Percentiles rank a stretch among this genome's conserved stretches.
Evolutionary conservation across 2,888 invertebrate genomes (phyloP).

Genomic region (Erebia palarica): DNA sequence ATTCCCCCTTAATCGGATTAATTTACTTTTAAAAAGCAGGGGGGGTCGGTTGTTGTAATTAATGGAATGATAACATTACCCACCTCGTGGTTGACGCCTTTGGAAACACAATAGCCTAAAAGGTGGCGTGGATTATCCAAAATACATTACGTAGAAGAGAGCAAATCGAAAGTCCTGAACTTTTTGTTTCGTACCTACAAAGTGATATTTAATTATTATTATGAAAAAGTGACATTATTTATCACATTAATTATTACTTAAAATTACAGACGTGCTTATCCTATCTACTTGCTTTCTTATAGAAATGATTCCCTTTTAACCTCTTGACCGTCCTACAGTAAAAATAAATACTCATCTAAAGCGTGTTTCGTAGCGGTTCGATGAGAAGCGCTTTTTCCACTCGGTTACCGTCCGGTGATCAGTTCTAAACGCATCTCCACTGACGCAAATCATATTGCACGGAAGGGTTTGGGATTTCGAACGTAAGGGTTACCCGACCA

Average conservation of each 20-base stretch:
- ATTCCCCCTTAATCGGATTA: conserved; percentile 82
- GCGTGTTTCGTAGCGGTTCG: conserved; percentile 55
- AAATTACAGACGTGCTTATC: no score
- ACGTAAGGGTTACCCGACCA: conserved; percentile 54
- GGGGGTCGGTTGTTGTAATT: conserved; percentile 79
- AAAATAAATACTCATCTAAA: conserved; percentile 35
- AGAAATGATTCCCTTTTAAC: conserved; percentile 2
- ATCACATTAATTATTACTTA: no score
- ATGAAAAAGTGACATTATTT: no score
- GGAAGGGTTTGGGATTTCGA: conserved; percentile 76
- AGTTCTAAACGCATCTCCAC: conserved; percentile 78
- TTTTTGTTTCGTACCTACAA: not conserved
- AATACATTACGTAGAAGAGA: conserved; percentile 9
- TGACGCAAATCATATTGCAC: conserved; percentile 82
- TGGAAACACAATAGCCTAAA: conserved; percentile 56
- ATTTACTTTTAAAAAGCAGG: conserved; percentile 80
- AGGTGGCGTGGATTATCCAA: conserved; percentile 45
- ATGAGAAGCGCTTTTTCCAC: conserved; percentile 81
- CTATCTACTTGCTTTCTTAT: no score
- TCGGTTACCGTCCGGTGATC: conserved; percentile 81
- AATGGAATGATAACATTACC: conserved; percentile 82
- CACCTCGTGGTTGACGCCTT: conserved; percentile 74
- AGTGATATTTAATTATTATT: no score
- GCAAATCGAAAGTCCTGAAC: not conserved
- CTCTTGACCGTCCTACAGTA: conserved; percentile 16